Percentiles rank a stretch among this genome's conserved stretches.
Evolutionary conservation across 2,888 invertebrate genomes (phyloP).

Genomic region (Erebia aethiops): DNA sequence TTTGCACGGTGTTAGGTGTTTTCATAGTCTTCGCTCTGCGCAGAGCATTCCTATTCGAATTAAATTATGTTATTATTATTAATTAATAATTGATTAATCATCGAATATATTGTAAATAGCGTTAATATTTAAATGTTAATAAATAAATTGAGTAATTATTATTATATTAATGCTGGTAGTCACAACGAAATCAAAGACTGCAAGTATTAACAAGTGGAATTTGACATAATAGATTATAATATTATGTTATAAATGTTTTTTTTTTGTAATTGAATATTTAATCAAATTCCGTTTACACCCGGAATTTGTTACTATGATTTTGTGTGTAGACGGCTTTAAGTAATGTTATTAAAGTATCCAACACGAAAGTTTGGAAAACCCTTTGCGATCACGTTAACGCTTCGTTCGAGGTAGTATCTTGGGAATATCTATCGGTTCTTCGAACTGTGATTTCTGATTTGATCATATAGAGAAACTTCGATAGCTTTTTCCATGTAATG

Average conservation of each 20-base stretch:
- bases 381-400: too few species aligned
- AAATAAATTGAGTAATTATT: constrained; percentile 20
- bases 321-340: constrained; percentile 46
- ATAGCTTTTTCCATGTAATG: too few species aligned
- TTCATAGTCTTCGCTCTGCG: constrained; percentile 59
- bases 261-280: constrained; percentile 61
- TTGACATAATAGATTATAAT: constrained; percentile 52
- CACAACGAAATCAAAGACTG: constrained; percentile 83
- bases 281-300: constrained; percentile 47
- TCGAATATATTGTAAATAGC: constrained; percentile 78
- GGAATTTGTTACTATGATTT: constrained; percentile 17
- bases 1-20: constrained; percentile 43
- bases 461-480: too few species aligned
- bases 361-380: neutral
- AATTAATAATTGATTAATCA: constrained; percentile 47
- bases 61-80: constrained; percentile 43
- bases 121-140: constrained; percentile 53
- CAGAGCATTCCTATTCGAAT: constrained; percentile 72
- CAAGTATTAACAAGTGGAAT: constrained; percentile 64
- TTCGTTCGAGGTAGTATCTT: too few species aligned
- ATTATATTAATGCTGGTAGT: constrained; percentile 69
- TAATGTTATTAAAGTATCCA: constrained; percentile 51
- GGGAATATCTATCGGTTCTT: too few species aligned
- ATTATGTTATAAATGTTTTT: constrained; percentile 41
- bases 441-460: too few species aligned